Evolutionary conservation across 2,113 vertebrate genomes (phyloP).

Genomic region (Lontra canadensis): DNA sequence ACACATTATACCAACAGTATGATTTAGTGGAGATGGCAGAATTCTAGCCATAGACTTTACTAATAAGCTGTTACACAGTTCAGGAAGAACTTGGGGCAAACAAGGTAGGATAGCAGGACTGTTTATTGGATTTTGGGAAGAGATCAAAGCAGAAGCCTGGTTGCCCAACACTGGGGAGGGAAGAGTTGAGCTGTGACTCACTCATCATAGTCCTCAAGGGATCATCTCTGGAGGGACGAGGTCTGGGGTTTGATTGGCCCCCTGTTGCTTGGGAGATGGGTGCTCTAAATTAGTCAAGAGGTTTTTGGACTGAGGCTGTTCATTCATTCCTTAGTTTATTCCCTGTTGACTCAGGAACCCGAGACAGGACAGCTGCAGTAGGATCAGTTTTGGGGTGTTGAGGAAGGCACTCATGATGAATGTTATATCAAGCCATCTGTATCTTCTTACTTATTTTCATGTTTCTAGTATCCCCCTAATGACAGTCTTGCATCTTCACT

Average conservation of each 20-base stretch:
- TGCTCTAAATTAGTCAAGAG: background rate
- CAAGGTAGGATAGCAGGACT: background rate
- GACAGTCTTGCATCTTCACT: background rate
- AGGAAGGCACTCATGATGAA: background rate
- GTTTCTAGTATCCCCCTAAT: background rate
- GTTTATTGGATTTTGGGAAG: background rate
- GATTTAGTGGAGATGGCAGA: background rate
- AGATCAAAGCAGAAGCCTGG: background rate
- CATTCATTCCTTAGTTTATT: background rate
- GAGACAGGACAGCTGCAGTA: background rate
- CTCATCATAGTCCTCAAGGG: background rate
- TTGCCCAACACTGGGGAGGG: background rate
- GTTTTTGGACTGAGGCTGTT: background rate
- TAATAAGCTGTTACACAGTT: background rate
- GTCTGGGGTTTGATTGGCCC: background rate
- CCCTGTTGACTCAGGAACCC: background rate
- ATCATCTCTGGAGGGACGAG: background rate
- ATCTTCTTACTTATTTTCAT: background rate
- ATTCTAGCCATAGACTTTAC: background rate
- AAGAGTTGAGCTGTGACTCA: background rate
- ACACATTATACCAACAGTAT: background rate
- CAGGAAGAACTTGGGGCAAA: background rate
- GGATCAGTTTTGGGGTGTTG: background rate
- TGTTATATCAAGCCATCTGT: background rate
- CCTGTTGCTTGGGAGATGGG: background rate